Percentiles rank a stretch among this genome's conserved stretches.
phyloP scores from a whole-genome alignment of 2,113 vertebrate species.

The Aspiorhynchus laticeps region DNA sequence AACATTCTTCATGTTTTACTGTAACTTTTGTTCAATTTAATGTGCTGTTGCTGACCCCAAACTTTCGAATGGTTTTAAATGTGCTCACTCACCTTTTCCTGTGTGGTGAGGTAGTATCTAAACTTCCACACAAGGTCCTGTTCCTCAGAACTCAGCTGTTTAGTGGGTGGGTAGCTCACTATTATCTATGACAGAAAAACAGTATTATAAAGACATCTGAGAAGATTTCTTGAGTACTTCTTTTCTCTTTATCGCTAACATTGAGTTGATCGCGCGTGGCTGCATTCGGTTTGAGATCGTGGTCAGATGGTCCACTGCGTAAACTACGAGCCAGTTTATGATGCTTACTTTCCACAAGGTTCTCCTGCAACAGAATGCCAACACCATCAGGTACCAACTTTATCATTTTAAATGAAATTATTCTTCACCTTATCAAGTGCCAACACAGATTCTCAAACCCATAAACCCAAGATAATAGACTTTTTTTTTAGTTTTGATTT shows the following conservation, averaged over 20 bases:
- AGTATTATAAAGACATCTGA: slow-evolving; percentile 25
- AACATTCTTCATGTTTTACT: background rate
- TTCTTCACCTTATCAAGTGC: background rate
- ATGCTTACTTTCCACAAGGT: slow-evolving; percentile 97
- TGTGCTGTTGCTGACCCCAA: background rate
- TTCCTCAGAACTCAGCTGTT: slow-evolving; percentile 94
- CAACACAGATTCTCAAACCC: background rate
- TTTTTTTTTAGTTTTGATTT: background rate
- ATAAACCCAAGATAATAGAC: background rate
- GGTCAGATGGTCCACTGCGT: slow-evolving; percentile 95
- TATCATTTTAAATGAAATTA: background rate
- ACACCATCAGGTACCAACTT: background rate
- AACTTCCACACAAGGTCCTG: slow-evolving; percentile 99
- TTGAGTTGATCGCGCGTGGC: slow-evolving; percentile 96
- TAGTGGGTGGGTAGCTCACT: slow-evolving; percentile 96
- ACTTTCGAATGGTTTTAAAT: background rate
- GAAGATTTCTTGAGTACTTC: background rate
- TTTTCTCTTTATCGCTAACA: slow-evolving; percentile 57
- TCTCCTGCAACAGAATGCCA: slow-evolving; percentile 80
- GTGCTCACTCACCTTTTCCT: slow-evolving; percentile 85
- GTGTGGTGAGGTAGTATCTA: slow-evolving; percentile 95
- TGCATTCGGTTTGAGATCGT: slow-evolving; percentile 97
- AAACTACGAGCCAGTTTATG: slow-evolving; percentile 98
- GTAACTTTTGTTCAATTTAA: background rate
- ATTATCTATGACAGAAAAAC: slow-evolving; percentile 84